phyloP scores from a whole-genome alignment of 2,113 vertebrate genomes.

The Alces alces region DNA sequence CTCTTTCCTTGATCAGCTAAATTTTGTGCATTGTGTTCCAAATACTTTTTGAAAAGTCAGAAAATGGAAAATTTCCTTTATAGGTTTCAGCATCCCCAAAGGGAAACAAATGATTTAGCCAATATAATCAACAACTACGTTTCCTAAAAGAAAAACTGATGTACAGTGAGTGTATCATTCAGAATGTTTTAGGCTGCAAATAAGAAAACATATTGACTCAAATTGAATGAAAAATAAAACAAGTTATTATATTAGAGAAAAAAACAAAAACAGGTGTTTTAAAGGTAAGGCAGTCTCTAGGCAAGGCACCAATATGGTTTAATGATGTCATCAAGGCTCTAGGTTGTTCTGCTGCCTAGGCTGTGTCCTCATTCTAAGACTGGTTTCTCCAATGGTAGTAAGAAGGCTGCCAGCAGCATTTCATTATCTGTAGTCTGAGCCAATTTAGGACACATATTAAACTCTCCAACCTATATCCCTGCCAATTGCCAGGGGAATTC shows the following conservation, averaged over 20 bases:
- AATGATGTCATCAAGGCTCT: not conserved
- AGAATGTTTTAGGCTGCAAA: not conserved
- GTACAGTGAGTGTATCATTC: not conserved
- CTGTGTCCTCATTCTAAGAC: not conserved
- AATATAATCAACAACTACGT: not conserved
- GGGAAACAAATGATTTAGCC: not conserved
- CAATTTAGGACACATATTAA: not conserved
- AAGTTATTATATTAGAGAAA: not conserved
- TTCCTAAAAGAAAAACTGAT: not conserved
- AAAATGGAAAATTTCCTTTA: not conserved
- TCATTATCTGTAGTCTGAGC: not conserved
- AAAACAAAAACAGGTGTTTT: not conserved
- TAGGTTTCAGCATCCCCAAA: not conserved
- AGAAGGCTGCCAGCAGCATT: not conserved
- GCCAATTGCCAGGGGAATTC: not conserved
- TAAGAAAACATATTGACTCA: not conserved
- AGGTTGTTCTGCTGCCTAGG: not conserved
- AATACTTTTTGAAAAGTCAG: not conserved
- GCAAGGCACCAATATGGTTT: too few relatives aligned
- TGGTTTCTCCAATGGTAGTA: not conserved
- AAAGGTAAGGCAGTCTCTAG: not conserved
- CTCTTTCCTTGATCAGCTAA: conserved; percentile 1
- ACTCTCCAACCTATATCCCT: not conserved
- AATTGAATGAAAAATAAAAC: not conserved
- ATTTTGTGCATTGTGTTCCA: not conserved